These are phyloP conservation scores for Lithosia quadra DNA, from an alignment of 2,888 invertebrate genomes.

Conservation along the genomic window DNA sequence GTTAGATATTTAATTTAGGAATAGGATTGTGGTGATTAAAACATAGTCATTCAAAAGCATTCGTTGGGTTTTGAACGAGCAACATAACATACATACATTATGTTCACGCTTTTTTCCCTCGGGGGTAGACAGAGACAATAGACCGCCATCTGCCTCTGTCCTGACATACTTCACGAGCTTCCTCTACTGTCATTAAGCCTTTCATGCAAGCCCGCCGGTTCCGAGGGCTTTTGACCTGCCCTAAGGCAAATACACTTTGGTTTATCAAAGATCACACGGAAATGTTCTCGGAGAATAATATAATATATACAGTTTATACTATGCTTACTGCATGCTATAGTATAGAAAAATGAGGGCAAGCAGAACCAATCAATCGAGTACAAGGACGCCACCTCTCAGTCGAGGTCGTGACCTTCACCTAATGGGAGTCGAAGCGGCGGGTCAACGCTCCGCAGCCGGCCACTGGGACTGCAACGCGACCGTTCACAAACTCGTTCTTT, in stretches of 20 bases:
- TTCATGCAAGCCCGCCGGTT: too few species aligned
- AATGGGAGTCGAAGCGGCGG: background rate
- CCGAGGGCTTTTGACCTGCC: too few species aligned
- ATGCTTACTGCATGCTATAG: background rate
- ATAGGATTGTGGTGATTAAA: background rate
- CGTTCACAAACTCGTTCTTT: background rate
- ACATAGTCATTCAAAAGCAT: background rate
- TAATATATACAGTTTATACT: background rate
- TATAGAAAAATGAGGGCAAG: background rate
- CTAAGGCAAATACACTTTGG: too few species aligned
- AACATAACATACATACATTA: too few species aligned
- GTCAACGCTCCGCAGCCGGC: constrained; percentile 9
- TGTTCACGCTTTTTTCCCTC: too few species aligned
- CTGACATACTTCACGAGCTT: too few species aligned
- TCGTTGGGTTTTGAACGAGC: too few species aligned
- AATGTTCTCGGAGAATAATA: too few species aligned
- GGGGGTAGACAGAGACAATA: too few species aligned
- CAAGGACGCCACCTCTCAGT: background rate
- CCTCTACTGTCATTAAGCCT: too few species aligned
- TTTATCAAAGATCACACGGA: too few species aligned
- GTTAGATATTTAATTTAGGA: background rate
- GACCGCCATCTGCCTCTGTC: too few species aligned
- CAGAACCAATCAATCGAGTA: background rate
- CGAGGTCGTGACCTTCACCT: constrained; percentile 25
- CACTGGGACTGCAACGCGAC: background rate